Conservation (phyloP, 2,797 vertebrate species). For the Myotis findleyi region DNA sequence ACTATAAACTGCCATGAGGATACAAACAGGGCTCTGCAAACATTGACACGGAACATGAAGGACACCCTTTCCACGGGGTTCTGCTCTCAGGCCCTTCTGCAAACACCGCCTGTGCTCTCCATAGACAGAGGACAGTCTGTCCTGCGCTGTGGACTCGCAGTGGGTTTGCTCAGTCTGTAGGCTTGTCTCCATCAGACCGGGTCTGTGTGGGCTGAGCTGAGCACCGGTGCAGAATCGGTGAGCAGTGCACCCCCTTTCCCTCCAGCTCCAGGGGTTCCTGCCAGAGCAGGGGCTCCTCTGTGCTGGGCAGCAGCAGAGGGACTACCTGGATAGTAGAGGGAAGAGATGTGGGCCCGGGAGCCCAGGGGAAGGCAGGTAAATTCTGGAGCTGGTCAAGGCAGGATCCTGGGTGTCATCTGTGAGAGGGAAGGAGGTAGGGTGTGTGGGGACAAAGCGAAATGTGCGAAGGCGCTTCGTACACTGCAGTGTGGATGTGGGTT, state of each 20-base stretch:
- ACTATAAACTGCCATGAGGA: background rate
- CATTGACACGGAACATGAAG: background rate
- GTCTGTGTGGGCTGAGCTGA: background rate
- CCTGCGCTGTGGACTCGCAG: background rate
- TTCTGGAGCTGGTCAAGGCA: rapidly evolving
- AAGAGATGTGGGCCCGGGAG: background rate
- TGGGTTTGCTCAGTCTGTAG: background rate
- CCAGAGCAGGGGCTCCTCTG: background rate
- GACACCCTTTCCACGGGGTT: background rate
- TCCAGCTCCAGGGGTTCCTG: background rate
- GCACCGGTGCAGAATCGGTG: background rate
- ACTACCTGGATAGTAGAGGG: too few relatives aligned
- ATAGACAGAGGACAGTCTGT: background rate
- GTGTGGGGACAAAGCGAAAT: background rate
- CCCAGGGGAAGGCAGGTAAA: too few relatives aligned
- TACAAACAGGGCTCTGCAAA: background rate
- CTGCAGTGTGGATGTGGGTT: too few relatives aligned
- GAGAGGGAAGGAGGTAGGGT: background rate
- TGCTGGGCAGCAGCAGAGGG: too few relatives aligned
- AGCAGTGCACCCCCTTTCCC: background rate
- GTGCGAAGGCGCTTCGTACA: background rate
- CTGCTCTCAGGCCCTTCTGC: background rate
- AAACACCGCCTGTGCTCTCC: background rate
- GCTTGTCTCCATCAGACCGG: background rate
- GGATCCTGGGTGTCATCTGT: background rate